Evolutionary conservation across 2,113 vertebrate species (phyloP).

Genomic region (Crotalus horridus): DNA sequence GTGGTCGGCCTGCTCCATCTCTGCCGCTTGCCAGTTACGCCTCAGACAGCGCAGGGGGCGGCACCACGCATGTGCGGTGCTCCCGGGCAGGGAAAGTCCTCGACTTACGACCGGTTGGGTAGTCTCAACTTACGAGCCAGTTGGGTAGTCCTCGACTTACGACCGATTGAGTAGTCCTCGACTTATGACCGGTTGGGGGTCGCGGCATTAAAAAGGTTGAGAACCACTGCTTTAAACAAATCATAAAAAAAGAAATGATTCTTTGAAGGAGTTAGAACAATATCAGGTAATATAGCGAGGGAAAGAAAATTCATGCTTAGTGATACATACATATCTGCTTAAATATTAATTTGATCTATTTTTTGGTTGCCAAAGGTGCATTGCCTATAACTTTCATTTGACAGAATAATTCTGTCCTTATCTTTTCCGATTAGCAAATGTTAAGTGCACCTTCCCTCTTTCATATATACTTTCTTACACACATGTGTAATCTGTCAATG

Average conservation of each 20-base stretch:
- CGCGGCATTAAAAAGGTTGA: no score
- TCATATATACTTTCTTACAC: background rate
- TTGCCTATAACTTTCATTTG: constrained; percentile 64
- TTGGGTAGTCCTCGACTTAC: no score
- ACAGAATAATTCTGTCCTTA: background rate
- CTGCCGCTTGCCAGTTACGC: no score
- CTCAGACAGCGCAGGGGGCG: no score
- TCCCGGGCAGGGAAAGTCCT: no score
- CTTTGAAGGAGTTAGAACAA: constrained; percentile 74
- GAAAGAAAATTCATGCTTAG: constrained; percentile 68
- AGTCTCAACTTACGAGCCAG: no score
- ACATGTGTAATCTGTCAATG: background rate
- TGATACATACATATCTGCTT: constrained; percentile 67
- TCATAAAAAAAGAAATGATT: constrained; percentile 73
- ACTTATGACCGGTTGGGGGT: no score
- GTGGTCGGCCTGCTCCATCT: no score
- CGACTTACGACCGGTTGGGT: no score
- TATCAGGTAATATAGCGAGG: constrained; percentile 57
- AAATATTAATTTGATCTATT: constrained; percentile 62
- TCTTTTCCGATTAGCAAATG: constrained; percentile 30
- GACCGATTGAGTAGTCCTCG: no score
- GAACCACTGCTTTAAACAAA: background rate
- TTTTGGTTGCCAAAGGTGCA: constrained; percentile 44
- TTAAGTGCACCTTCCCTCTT: constrained; percentile 16
- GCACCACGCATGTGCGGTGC: no score